Percentiles rank a stretch among this genome's conserved stretches.
phyloP scores from a whole-genome alignment of 2,797 vertebrate species.

The Psittacula derbiana region DNA sequence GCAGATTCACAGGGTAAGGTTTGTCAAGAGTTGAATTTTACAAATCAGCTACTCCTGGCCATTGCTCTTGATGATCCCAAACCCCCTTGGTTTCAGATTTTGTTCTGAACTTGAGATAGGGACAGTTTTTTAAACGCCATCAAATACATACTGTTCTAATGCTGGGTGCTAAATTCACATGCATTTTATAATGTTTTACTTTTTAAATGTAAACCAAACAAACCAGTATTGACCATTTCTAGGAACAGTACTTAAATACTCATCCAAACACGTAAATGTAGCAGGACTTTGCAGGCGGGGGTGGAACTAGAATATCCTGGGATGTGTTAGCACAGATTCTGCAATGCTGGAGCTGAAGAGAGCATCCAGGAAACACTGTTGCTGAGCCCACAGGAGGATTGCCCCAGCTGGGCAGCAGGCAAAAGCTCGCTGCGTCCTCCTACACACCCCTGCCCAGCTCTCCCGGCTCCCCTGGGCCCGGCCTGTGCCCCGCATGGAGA shows the following conservation, averaged over 20 bases:
- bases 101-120: background rate
- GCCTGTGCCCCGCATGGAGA: rapidly evolving
- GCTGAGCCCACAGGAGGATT: background rate
- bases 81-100: background rate
- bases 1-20: background rate
- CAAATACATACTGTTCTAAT: background rate
- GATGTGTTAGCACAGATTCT: background rate
- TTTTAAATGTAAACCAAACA: no score
- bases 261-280: background rate
- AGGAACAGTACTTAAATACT: background rate
- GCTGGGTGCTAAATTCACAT: background rate
- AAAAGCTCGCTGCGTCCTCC: background rate
- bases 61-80: background rate
- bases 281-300: background rate
- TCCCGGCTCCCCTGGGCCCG: background rate
- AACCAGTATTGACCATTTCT: background rate
- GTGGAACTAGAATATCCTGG: background rate
- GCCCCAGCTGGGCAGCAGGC: background rate
- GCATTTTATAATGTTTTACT: background rate
- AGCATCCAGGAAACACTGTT: background rate
- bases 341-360: background rate
- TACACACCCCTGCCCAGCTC: background rate
- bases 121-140: background rate
- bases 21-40: background rate
- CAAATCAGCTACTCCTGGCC: background rate